Evolutionary conservation across 2,113 vertebrate species (phyloP).

Genomic region (Dendropsophus ebraccatus): DNA sequence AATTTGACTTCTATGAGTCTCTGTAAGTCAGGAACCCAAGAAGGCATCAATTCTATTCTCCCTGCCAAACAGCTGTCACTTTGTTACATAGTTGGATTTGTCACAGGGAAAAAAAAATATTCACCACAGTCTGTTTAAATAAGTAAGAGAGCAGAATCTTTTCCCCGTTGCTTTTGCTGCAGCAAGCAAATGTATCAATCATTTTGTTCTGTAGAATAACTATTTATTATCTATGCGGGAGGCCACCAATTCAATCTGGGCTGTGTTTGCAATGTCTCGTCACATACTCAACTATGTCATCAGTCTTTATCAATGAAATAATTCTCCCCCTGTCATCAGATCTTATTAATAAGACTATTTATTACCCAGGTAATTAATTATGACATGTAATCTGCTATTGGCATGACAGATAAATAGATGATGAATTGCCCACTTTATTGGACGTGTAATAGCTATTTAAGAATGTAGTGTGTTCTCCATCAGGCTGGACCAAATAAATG

Average conservation of each 20-base stretch:
- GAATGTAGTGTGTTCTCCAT: conserved; percentile 45
- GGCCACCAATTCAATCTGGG: conserved; percentile 92
- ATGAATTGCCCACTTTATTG: conserved; percentile 88
- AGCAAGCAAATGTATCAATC: conserved; percentile 91
- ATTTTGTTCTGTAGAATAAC: conserved; percentile 90
- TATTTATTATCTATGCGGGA: conserved; percentile 94
- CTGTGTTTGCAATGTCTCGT: conserved; percentile 81
- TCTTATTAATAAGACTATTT: conserved; percentile 90
- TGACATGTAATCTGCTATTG: conserved; percentile 89
- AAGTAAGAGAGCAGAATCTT: conserved; percentile 74
- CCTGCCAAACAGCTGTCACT: conserved; percentile 77
- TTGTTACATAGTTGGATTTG: conserved; percentile 77
- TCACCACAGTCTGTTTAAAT: conserved; percentile 76
- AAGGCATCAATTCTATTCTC: conserved; percentile 69
- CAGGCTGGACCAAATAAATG: conserved; percentile 30
- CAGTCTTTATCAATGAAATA: conserved; percentile 89
- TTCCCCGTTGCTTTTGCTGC: conserved; percentile 80
- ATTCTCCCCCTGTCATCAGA: conserved; percentile 78
- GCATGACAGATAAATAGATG: conserved; percentile 85
- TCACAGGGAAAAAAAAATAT: conserved; percentile 75
- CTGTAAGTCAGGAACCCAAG: conserved; percentile 72
- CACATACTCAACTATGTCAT: conserved; percentile 87
- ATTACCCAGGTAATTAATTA: conserved; percentile 92
- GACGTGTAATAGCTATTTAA: conserved; percentile 62
- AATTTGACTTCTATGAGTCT: conserved; percentile 71